Conservation (phyloP, 2,888 invertebrate species). For the Meghimatium bilineatum region DNA sequence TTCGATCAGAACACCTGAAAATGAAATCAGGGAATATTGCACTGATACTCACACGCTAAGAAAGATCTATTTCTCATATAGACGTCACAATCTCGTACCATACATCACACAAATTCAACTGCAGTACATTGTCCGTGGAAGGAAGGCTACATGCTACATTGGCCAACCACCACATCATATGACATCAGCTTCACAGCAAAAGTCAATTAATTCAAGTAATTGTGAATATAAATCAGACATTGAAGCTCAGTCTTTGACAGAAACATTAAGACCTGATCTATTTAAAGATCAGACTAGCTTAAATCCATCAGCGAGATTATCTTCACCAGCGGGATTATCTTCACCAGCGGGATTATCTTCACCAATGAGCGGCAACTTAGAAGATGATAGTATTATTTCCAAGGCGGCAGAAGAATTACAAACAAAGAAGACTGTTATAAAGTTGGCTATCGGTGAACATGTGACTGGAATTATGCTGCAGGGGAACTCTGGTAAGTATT, state of each 20-base stretch:
- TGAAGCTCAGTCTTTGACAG: not conserved
- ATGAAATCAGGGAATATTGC: not conserved
- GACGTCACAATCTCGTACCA: conserved; percentile 11
- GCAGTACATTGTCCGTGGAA: conserved; percentile 20
- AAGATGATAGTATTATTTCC: not conserved
- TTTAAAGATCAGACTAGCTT: not conserved
- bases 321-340: not conserved
- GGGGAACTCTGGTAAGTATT: conserved; percentile 32
- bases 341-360: not conserved
- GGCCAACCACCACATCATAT: not conserved
- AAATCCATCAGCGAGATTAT: too few species aligned
- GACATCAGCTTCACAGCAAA: not conserved
- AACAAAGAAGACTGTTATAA: conserved; percentile 5
- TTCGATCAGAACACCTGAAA: not conserved
- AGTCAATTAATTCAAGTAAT: not conserved
- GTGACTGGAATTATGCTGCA: conserved; percentile 20
- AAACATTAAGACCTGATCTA: not conserved
- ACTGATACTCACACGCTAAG: conserved; percentile 10
- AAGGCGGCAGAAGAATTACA: not conserved
- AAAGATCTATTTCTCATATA: conserved; percentile 29
- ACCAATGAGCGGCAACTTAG: not conserved
- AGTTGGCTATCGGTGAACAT: conserved; percentile 27
- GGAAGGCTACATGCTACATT: not conserved
- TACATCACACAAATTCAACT: conserved; percentile 30
- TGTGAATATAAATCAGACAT: not conserved